A percentile compares a stretch with the other conserved stretches of the same genome.
Conservation (phyloP, 2,888 invertebrate species). For the Amphipoea oculea region DNA sequence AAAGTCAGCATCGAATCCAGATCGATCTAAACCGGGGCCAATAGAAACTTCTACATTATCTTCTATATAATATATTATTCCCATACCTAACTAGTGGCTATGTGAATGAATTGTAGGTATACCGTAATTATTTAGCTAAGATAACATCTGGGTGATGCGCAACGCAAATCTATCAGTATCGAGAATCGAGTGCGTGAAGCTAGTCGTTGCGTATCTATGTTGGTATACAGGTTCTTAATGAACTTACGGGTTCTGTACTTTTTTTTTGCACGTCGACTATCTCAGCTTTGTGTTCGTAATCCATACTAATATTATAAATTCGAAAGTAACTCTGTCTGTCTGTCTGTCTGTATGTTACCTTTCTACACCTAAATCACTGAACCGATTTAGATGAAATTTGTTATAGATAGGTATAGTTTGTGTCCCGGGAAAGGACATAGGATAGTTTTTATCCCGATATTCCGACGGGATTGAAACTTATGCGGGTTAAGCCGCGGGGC, state of each 20-base stretch:
- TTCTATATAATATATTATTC: conserved; percentile 26
- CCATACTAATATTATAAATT: no score
- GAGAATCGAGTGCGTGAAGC: conserved; percentile 47
- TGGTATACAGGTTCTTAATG: conserved; percentile 27
- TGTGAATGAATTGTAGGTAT: conserved; percentile 35
- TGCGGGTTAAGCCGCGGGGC: no score
- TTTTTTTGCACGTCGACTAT: no score
- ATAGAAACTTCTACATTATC: conserved; percentile 8
- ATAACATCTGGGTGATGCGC: conserved; percentile 52
- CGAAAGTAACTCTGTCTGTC: no score
- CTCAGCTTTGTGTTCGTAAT: no score
- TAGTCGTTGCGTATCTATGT: conserved; percentile 37
- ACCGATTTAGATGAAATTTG: no score
- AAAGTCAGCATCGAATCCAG: background rate
- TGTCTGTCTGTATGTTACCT: no score
- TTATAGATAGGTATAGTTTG: no score
- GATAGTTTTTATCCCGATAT: no score
- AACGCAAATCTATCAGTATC: conserved; percentile 47
- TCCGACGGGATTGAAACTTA: no score
- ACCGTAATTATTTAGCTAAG: conserved; percentile 43
- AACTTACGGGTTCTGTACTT: conserved; percentile 30
- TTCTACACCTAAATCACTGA: no score
- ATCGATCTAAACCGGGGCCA: background rate
- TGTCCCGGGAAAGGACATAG: no score
- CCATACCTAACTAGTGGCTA: background rate